A percentile compares a stretch with the other conserved stretches of the same genome.
Evolutionary conservation across 1,140 invertebrate species (phyloP).

Genomic region (Drosophila mojavensis): DNA sequence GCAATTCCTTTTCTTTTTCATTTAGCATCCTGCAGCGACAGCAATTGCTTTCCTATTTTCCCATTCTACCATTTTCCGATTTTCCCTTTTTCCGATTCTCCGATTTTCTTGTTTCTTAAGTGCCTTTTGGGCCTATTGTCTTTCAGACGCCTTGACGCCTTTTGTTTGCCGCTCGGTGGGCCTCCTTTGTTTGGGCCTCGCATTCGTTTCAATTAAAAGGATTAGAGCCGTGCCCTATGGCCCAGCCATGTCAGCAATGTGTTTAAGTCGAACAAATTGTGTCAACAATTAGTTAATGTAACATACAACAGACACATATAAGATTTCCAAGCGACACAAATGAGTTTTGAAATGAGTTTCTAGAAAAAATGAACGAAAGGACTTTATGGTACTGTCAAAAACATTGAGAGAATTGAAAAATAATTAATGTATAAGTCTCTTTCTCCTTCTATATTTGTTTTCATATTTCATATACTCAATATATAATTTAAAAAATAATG

Average conservation of each 20-base stretch:
- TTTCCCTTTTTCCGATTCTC: constrained; percentile 32
- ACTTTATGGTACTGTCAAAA: background rate
- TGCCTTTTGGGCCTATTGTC: constrained; percentile 59
- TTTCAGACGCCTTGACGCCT: constrained; percentile 77
- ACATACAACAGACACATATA: background rate
- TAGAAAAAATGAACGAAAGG: background rate
- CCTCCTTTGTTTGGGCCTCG: constrained; percentile 24
- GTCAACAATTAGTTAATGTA: constrained; percentile 44
- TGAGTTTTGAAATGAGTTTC: no score
- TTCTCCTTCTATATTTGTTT: no score
- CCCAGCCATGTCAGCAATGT: constrained; percentile 48
- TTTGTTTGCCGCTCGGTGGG: constrained; percentile 32
- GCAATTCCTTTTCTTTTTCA: constrained; percentile 68
- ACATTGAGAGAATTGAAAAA: no score
- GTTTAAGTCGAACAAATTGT: constrained; percentile 48
- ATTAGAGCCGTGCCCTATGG: constrained; percentile 41
- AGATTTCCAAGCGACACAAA: background rate
- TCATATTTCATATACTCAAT: no score
- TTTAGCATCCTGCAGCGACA: constrained; percentile 77
- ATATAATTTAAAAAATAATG: no score
- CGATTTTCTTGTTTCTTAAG: constrained; percentile 5
- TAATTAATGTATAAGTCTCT: no score
- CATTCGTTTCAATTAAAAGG: constrained; percentile 82
- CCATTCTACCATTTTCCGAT: constrained; percentile 25
- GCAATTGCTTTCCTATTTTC: constrained; percentile 77